Percentiles rank a stretch among this genome's conserved stretches.
These are phyloP conservation scores for Brachionus plicatilis DNA, from an alignment of 1,140 invertebrate genomes.

Conservation along the genomic window DNA sequence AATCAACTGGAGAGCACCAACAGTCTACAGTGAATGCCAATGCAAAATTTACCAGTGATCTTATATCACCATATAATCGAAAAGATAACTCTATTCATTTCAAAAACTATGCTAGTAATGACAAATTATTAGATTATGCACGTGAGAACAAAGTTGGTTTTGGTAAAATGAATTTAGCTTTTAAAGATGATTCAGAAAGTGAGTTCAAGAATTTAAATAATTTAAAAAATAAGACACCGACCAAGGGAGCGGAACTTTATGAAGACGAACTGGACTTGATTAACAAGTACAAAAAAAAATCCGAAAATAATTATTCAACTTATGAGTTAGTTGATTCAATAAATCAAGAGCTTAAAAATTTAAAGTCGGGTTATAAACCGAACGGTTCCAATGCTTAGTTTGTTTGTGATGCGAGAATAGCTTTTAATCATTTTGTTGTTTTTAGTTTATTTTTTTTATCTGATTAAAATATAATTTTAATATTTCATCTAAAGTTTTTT, in stretches of 20 bases:
- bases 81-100: neutral
- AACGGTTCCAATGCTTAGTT: constrained; percentile 17
- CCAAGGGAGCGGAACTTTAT: neutral
- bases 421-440: neutral
- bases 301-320: neutral
- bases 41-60: constrained; percentile 1
- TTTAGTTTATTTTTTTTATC: neutral
- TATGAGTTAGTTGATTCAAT: constrained; percentile 5
- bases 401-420: neutral
- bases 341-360: neutral
- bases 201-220: constrained; percentile 37
- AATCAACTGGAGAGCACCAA: neutral
- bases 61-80: constrained; percentile 25
- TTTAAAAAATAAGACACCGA: neutral
- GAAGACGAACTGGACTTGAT: constrained; percentile 20
- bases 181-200: neutral
- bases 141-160: neutral
- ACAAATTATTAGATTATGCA: constrained; percentile 29
- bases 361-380: constrained; percentile 31
- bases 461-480: neutral
- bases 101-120: neutral
- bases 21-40: neutral
- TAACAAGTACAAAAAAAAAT: neutral
- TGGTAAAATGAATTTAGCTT: neutral
- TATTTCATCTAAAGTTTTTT: neutral